phyloP scores from a whole-genome alignment of 2,888 invertebrate species.

The Hoplodrina ambigua region DNA sequence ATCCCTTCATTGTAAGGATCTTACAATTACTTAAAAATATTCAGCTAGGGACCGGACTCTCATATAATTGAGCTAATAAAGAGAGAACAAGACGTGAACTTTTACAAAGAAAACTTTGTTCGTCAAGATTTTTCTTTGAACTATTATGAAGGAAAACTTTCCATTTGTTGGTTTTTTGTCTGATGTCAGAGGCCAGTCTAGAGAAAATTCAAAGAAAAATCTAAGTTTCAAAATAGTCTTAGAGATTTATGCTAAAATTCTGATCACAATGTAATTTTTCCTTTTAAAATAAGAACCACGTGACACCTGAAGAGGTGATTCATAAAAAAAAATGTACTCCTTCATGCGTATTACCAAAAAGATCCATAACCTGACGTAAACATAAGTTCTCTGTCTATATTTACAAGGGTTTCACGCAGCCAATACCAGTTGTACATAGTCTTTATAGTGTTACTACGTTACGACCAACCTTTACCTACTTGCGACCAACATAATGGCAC shows the following conservation, averaged over 20 bases:
- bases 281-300: too few relatives aligned
- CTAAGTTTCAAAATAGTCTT: not conserved
- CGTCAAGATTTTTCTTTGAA: constrained; percentile 35
- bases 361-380: too few relatives aligned
- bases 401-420: not conserved
- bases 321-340: too few relatives aligned
- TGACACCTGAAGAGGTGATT: too few relatives aligned
- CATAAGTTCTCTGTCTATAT: not conserved
- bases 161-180: constrained; percentile 42
- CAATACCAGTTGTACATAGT: not conserved
- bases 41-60: constrained; percentile 16
- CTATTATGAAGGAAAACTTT: constrained; percentile 9
- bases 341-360: too few relatives aligned
- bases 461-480: constrained; percentile 2
- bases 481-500: not conserved
- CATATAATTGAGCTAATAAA: constrained; percentile 37
- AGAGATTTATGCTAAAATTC: too few relatives aligned
- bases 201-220: not conserved
- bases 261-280: too few relatives aligned
- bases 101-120: constrained; percentile 40
- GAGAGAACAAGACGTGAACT: constrained; percentile 26
- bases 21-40: constrained; percentile 44
- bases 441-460: not conserved
- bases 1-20: constrained; percentile 45
- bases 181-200: not conserved